phyloP scores from a whole-genome alignment of 2,113 vertebrate genomes.

The Corythoichthys intestinalis region DNA sequence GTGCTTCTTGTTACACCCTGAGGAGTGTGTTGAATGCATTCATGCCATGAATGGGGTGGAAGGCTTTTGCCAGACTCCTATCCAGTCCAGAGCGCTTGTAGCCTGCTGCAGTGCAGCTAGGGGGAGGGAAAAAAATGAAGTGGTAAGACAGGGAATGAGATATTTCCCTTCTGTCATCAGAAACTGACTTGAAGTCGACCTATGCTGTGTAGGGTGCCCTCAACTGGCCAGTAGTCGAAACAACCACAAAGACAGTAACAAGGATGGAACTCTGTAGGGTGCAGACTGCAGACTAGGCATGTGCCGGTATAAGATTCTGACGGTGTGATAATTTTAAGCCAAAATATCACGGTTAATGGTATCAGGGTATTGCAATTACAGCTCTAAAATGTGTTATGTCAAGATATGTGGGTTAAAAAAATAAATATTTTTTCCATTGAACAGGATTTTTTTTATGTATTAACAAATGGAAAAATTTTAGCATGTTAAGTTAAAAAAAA shows the following conservation, averaged over 20 bases:
- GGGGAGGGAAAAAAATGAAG: slow-evolving; percentile 18
- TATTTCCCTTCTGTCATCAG: slow-evolving; percentile 10
- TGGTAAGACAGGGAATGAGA: slow-evolving; percentile 32
- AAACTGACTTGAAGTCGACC: slow-evolving; percentile 15
- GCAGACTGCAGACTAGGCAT: background rate
- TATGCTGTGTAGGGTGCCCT: slow-evolving; percentile 9
- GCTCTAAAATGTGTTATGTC: too few species aligned
- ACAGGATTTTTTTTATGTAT: too few species aligned
- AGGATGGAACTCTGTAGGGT: background rate
- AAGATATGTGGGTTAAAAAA: too few species aligned
- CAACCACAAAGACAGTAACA: background rate
- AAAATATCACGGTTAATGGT: too few species aligned
- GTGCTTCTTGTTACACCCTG: slow-evolving; percentile 1
- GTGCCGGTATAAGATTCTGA: too few species aligned
- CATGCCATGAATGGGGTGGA: slow-evolving; percentile 26
- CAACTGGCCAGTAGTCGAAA: background rate
- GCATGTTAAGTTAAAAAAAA: too few species aligned
- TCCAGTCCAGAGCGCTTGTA: slow-evolving; percentile 8
- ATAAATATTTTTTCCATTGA: too few species aligned
- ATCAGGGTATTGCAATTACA: too few species aligned
- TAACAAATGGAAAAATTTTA: too few species aligned
- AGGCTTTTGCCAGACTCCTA: slow-evolving; percentile 18
- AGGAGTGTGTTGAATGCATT: slow-evolving; percentile 27
- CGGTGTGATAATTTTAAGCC: too few species aligned
- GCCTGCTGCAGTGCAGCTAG: slow-evolving; percentile 7